Evolutionary conservation across 2,113 vertebrate species (phyloP), one percentile per base, ranked within the genome.

Genomic region (Odocoileus hemionus): DNA sequence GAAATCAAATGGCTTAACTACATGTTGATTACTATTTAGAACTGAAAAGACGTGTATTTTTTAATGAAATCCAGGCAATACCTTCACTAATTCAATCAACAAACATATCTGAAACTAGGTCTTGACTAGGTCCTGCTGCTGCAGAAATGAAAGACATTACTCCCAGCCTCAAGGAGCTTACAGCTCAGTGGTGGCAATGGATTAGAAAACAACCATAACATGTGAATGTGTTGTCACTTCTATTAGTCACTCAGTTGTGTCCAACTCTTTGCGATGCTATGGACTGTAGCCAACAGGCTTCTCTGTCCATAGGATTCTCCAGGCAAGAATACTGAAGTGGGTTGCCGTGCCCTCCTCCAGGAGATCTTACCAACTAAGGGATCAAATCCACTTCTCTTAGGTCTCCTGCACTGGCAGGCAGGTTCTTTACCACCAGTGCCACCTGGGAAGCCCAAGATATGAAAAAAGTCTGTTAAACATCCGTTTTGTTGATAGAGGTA

Each of bases 21-120:
- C 47, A 57, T 28, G 36, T 43, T 23, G 45, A 76, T 61, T 78
- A 78, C 64, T n/a, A 12, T 60, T 95, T 79, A 95, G 36, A 67
- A 91, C 28, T 43, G 21, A 70, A 88, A 92, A 33, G 74, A 80
- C 80, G 54, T 91, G 61, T 86, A 33, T 30, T 39, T 86, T 70
- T 87, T 33, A 67, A 80, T 79, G 86, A 52, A 82, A 92, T 87
- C 43, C 15, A 60, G 78, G 78, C 7, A 43, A 36, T 74, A 47
- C 9, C 6, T 76, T 61, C n/a, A 36, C 19, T 88, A 9, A 47
- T 76, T 88, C 61, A 61, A 1, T 88, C 50, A 80, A 28, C 43
- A 79, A 57, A 74, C 8, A 19, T 28, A 12, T 30, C 33, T 60
- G 79, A 43, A 43, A 52, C 21, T 74, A 60, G 14, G 15, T 83